A percentile compares a stretch with the other conserved stretches of the same genome.
Conservation (phyloP, 2,888 invertebrate species). For the Hydriomena furcata region DNA sequence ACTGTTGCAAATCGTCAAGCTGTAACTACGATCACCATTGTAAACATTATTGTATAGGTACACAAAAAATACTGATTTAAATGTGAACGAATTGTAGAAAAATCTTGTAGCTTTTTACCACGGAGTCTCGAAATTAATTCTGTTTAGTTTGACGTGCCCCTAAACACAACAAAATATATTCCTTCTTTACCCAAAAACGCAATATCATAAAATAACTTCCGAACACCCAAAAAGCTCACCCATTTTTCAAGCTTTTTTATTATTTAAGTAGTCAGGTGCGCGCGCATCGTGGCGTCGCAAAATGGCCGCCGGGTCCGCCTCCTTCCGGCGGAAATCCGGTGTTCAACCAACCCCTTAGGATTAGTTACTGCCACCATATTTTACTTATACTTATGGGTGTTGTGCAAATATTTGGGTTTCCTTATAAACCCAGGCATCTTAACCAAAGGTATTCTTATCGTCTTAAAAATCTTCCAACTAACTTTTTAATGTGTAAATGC, state of each 20-base stretch:
- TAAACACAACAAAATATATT: slow-evolving; percentile 11
- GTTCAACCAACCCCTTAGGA: slow-evolving; percentile 35
- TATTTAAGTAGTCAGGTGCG: slow-evolving; percentile 45
- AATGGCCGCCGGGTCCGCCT: slow-evolving; percentile 70
- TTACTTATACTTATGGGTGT: slow-evolving; percentile 27
- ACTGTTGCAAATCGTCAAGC: too few relatives aligned
- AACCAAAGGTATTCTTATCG: background rate
- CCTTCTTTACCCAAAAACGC: slow-evolving; percentile 9
- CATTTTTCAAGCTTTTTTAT: slow-evolving; percentile 44
- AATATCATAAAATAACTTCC: slow-evolving; percentile 18
- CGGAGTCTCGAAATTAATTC: slow-evolving; percentile 3
- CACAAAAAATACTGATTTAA: too few relatives aligned
- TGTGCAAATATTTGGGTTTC: slow-evolving; percentile 3
- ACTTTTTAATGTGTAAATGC: background rate
- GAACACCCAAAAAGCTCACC: slow-evolving; percentile 36
- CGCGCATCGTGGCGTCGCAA: slow-evolving; percentile 60
- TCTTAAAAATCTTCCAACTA: background rate
- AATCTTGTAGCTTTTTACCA: background rate
- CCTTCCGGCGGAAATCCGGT: slow-evolving; percentile 75
- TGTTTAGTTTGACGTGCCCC: slow-evolving; percentile 6
- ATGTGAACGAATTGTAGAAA: too few relatives aligned
- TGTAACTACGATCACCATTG: too few relatives aligned
- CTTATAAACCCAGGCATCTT: background rate
- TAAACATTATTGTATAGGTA: too few relatives aligned
- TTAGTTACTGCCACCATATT: slow-evolving; percentile 44